phyloP scores from a whole-genome alignment of 2,113 vertebrate genomes.

The Polypterus bichir region DNA sequence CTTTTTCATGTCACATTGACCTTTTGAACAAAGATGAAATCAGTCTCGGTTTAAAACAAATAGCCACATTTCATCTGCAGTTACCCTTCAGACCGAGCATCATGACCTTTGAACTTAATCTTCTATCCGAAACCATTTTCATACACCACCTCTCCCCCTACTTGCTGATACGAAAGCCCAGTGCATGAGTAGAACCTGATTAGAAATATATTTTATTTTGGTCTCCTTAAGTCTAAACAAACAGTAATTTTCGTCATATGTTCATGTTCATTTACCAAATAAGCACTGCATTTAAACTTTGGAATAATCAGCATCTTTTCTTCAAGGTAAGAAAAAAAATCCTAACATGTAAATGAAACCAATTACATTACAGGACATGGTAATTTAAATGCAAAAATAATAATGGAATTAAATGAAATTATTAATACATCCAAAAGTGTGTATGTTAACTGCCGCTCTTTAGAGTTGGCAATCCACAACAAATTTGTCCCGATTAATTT shows the following conservation, averaged over 20 bases:
- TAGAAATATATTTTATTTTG: slow-evolving; percentile 55
- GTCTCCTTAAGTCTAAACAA: slow-evolving; percentile 23
- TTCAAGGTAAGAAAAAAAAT: too few species aligned
- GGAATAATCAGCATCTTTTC: too few species aligned
- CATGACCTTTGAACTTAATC: slow-evolving; percentile 72
- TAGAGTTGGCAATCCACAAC: too few species aligned
- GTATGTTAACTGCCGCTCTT: too few species aligned
- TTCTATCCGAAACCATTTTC: slow-evolving; percentile 78
- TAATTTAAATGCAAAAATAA: too few species aligned
- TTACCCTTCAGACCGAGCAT: slow-evolving; percentile 58
- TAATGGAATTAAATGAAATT: too few species aligned
- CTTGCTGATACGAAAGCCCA: slow-evolving; percentile 53
- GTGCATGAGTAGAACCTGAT: slow-evolving; percentile 35
- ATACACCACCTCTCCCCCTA: slow-evolving; percentile 50
- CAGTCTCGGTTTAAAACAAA: slow-evolving; percentile 80
- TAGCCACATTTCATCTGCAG: slow-evolving; percentile 76
- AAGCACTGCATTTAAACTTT: too few species aligned
- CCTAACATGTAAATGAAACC: too few species aligned
- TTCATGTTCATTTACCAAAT: too few species aligned
- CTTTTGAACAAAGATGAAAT: slow-evolving; percentile 77
- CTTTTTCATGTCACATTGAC: slow-evolving; percentile 71
- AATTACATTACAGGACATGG: too few species aligned
- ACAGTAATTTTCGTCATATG: not conserved
- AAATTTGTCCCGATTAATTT: too few species aligned
- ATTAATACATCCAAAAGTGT: too few species aligned